phyloP scores from a whole-genome alignment of 1,140 invertebrate genomes.

The Hyles vespertilio region DNA sequence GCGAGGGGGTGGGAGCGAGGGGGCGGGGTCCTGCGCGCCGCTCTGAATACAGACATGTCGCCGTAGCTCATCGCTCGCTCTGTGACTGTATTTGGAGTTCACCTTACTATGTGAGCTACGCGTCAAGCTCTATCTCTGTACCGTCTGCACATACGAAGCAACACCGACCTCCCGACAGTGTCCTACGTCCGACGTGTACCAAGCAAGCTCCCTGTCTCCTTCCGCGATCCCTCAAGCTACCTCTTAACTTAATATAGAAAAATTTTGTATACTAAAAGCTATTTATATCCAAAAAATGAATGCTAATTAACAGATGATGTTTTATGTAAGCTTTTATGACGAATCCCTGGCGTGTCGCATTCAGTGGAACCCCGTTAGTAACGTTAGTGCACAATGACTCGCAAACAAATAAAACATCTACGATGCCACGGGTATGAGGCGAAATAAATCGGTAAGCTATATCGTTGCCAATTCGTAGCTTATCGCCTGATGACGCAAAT shows the following conservation, averaged over 20 bases:
- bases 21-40: slow-evolving; percentile 3
- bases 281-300: slow-evolving; percentile 22
- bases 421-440: not conserved
- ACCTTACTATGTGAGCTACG: slow-evolving; percentile 41
- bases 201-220: slow-evolving; percentile 23
- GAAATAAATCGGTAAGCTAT: slow-evolving; percentile 31
- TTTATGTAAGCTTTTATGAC: slow-evolving; percentile 22
- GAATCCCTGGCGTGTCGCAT: slow-evolving; percentile 29
- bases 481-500: too few relatives aligned
- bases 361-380: slow-evolving; percentile 14
- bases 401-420: slow-evolving; percentile 52
- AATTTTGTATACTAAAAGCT: slow-evolving; percentile 30
- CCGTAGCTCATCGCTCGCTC: slow-evolving; percentile 21
- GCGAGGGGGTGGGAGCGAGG: not conserved
- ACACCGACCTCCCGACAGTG: slow-evolving; percentile 38
- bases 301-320: slow-evolving; percentile 13
- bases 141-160: slow-evolving; percentile 49
- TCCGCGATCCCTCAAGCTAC: slow-evolving; percentile 3
- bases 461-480: slow-evolving; percentile 26
- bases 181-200: slow-evolving; percentile 28
- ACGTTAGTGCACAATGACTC: slow-evolving; percentile 46
- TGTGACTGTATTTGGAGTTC: slow-evolving; percentile 57
- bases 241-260: slow-evolving; percentile 8
- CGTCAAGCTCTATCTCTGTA: slow-evolving; percentile 45
- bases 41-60: slow-evolving; percentile 56